These are phyloP conservation scores for Cotesia typhae DNA, from an alignment of 1,140 invertebrate species.

Conservation along the genomic window DNA sequence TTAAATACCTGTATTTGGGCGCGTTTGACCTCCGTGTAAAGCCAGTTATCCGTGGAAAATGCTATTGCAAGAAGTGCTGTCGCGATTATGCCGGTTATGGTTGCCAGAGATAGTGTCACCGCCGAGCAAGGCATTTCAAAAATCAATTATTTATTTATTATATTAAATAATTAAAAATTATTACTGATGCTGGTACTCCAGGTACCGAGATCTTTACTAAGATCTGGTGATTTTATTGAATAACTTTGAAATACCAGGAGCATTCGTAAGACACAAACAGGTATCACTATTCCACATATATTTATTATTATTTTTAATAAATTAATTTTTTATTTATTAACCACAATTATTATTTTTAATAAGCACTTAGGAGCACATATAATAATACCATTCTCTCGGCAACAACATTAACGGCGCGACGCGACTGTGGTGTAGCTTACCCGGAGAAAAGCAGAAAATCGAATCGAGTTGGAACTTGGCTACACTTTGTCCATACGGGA, in stretches of 20 bases:
- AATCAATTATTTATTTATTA: slow-evolving; percentile 31
- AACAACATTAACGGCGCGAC: slow-evolving; percentile 53
- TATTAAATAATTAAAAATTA: slow-evolving; percentile 7
- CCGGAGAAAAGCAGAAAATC: slow-evolving; percentile 26
- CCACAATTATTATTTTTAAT: slow-evolving; percentile 5
- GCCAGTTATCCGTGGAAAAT: slow-evolving; percentile 95
- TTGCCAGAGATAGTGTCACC: slow-evolving; percentile 91
- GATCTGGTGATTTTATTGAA: slow-evolving; percentile 18
- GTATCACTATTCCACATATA: neutral
- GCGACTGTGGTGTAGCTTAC: slow-evolving; percentile 13
- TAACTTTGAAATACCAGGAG: slow-evolving; percentile 19
- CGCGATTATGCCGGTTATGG: slow-evolving; percentile 91
- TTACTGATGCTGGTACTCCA: neutral
- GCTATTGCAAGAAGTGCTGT: slow-evolving; percentile 90
- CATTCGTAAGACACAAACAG: slow-evolving; percentile 29
- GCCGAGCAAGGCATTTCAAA: slow-evolving; percentile 91
- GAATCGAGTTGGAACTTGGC: too few species aligned
- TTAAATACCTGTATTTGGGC: slow-evolving; percentile 79
- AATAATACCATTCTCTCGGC: slow-evolving; percentile 46
- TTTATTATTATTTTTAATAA: slow-evolving; percentile 17
- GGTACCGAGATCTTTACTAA: slow-evolving; percentile 15
- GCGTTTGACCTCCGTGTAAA: slow-evolving; percentile 89
- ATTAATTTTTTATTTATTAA: neutral
- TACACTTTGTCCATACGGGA: slow-evolving; percentile 41
- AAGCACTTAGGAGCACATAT: slow-evolving; percentile 47